These are phyloP conservation scores for Theristicus caerulescens DNA, from an alignment of 2,113 vertebrate genomes.

Conservation along the genomic window DNA sequence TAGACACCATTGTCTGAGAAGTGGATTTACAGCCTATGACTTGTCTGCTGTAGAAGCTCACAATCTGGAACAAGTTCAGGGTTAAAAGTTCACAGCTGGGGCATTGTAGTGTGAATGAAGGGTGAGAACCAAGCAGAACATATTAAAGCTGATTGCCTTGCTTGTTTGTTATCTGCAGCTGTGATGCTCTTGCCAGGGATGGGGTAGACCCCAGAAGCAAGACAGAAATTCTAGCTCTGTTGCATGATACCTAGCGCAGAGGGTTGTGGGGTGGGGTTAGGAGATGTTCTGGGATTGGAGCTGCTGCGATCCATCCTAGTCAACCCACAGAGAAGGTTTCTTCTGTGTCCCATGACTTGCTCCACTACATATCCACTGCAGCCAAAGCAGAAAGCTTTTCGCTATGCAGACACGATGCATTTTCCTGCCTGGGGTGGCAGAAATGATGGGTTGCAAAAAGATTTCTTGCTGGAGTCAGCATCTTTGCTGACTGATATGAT, in stretches of 20 bases:
- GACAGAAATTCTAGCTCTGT: neutral
- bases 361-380: neutral
- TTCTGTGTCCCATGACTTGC: neutral
- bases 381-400: neutral
- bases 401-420: neutral
- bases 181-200: neutral
- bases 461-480: neutral
- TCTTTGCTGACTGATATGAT: neutral
- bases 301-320: accelerated
- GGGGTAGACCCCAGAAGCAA: neutral
- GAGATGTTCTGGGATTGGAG: neutral
- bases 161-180: neutral
- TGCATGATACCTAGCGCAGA: neutral
- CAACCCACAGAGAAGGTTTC: neutral
- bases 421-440: neutral
- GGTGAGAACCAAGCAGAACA: neutral
- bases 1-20: neutral
- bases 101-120: neutral
- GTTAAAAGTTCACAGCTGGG: neutral
- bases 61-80: neutral
- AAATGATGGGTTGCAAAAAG: neutral
- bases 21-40: neutral
- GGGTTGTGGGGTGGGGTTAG: neutral
- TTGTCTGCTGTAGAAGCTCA: neutral
- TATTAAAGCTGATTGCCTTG: neutral